Percentiles rank a stretch among this genome's conserved stretches.
Evolutionary conservation across 2,888 invertebrate genomes (phyloP).

Genomic region (Alviniconcha strummeri): DNA sequence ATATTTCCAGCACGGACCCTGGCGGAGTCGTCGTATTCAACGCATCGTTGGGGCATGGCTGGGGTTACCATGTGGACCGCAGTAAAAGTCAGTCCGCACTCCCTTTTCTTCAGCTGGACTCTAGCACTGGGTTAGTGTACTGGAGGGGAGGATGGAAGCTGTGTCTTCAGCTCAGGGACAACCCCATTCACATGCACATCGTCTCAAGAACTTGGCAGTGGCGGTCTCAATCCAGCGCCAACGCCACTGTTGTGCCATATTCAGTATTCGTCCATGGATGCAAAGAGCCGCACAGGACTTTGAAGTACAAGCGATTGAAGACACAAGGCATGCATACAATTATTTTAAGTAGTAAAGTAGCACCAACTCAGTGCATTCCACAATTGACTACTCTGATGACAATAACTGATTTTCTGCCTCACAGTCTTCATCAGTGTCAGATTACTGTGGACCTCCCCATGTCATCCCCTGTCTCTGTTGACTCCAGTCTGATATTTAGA

Average conservation of each 20-base stretch:
- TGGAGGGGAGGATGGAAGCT: constrained; percentile 40
- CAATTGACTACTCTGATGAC: constrained; percentile 31
- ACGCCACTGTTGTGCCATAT: constrained; percentile 42
- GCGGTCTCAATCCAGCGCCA: constrained; percentile 1
- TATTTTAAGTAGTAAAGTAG: constrained; percentile 14
- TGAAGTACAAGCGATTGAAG: constrained; percentile 21
- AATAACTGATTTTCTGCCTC: constrained; percentile 33
- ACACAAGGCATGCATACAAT: constrained; percentile 1
- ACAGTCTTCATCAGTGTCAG: constrained; percentile 35
- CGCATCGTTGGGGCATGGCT: constrained; percentile 75
- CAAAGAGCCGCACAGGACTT: constrained; percentile 35
- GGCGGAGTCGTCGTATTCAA: constrained; percentile 55
- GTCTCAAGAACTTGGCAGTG: constrained; percentile 45
- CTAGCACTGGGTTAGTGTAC: constrained; percentile 51
- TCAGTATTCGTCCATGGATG: constrained; percentile 54
- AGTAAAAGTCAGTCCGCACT: constrained; percentile 36
- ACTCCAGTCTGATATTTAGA: constrained; percentile 24
- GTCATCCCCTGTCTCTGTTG: constrained; percentile 29
- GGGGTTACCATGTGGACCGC: constrained; percentile 62
- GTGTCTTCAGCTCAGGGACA: constrained; percentile 44
- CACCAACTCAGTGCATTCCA: constrained; percentile 32
- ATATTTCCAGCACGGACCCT: constrained; percentile 42
- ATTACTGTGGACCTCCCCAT: constrained; percentile 32
- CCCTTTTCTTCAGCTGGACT: constrained; percentile 47
- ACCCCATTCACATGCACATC: constrained; percentile 49